These are phyloP conservation scores for Lasioglossum albipes DNA, from an alignment of 1,140 invertebrate genomes.

Conservation along the genomic window DNA sequence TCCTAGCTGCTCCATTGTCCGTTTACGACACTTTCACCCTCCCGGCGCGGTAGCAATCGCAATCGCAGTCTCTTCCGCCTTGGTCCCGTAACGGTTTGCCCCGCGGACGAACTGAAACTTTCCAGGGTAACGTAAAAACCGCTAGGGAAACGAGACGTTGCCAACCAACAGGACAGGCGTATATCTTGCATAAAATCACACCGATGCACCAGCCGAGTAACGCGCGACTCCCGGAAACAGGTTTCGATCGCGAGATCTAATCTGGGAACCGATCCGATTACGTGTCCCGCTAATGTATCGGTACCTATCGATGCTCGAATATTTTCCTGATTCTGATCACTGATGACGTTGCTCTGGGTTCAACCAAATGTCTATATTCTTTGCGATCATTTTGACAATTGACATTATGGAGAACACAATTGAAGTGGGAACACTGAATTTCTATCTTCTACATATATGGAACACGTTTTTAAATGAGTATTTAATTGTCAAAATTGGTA, in stretches of 20 bases:
- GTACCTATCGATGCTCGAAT: not conserved
- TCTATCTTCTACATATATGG: too few relatives aligned
- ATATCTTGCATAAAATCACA: not conserved
- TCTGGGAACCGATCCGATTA: not conserved
- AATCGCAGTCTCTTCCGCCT: conserved; percentile 11
- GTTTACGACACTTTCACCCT: conserved; percentile 53
- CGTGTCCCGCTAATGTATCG: not conserved
- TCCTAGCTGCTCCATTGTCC: conserved; percentile 31
- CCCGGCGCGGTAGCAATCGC: conserved; percentile 25
- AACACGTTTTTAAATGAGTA: too few relatives aligned
- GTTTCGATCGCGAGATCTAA: conserved; percentile 2
- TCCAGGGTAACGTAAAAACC: not conserved
- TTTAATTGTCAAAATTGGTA: too few relatives aligned
- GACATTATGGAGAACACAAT: too few relatives aligned
- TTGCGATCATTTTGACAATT: too few relatives aligned
- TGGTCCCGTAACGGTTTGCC: not conserved
- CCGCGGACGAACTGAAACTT: not conserved
- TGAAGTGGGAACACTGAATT: too few relatives aligned
- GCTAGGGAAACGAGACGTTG: not conserved
- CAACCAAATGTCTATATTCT: too few relatives aligned
- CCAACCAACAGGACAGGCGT: conserved; percentile 9
- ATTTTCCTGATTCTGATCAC: too few relatives aligned
- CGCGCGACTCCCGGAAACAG: not conserved
- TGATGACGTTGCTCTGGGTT: too few relatives aligned
- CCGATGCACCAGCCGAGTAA: too few relatives aligned